Evolutionary conservation across 2,797 vertebrate genomes (phyloP).

Genomic region (Cyclopterus lumpus): DNA sequence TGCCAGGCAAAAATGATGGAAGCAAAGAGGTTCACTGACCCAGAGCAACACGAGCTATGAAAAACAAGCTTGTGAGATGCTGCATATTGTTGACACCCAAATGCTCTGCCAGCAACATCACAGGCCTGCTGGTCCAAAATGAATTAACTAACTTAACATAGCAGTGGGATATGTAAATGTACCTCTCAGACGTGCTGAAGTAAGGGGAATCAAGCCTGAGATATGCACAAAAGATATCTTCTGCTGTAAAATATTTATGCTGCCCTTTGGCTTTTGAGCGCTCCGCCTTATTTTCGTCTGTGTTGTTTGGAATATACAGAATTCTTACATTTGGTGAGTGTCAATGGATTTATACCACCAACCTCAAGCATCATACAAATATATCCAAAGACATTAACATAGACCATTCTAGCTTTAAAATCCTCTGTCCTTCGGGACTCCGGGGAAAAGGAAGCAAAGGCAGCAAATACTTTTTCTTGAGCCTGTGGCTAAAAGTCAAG

Average conservation of each 20-base stretch:
- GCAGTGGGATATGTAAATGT: conserved; percentile 16
- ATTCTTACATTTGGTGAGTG: not conserved
- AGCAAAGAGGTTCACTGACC: conserved; percentile 8
- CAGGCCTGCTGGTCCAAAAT: not conserved
- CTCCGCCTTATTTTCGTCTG: not conserved
- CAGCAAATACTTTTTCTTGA: not conserved
- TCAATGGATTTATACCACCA: not conserved
- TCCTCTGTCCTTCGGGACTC: not conserved
- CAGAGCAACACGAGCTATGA: not conserved
- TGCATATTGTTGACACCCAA: conserved; percentile 22
- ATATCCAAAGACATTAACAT: conserved; percentile 6
- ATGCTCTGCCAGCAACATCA: conserved; percentile 6
- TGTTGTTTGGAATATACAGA: not conserved
- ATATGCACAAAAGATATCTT: not conserved
- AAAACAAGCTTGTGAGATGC: conserved; percentile 14
- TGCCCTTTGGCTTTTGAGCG: not conserved
- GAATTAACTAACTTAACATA: not conserved
- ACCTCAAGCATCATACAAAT: not conserved
- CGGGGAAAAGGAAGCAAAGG: not conserved
- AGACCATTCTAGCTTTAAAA: not conserved
- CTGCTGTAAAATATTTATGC: conserved; percentile 1
- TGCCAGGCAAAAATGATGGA: conserved; percentile 24
- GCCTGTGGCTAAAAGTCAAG: not conserved
- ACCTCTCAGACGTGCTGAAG: conserved; percentile 4
- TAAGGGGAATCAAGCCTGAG: not conserved